Conservation (phyloP, 2,888 invertebrate genomes). For the Spisula solida region DNA sequence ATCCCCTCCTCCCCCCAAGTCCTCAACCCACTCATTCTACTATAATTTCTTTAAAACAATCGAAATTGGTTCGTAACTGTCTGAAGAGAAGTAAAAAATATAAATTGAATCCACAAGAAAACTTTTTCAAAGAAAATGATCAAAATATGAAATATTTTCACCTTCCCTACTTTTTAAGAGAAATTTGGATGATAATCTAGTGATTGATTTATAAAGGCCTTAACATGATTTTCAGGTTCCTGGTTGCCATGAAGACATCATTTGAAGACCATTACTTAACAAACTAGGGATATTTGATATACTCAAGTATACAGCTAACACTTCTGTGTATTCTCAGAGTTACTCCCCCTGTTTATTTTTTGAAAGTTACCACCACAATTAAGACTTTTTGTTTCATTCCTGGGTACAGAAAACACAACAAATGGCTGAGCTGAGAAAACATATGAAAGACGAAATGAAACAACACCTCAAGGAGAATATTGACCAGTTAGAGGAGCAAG, state of each 20-base stretch:
- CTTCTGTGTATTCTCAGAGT: background rate
- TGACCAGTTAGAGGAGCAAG: constrained; percentile 27
- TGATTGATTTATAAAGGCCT: too few relatives aligned
- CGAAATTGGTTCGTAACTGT: too few relatives aligned
- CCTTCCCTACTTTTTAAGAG: too few relatives aligned
- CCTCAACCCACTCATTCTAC: too few relatives aligned
- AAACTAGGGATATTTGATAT: too few relatives aligned
- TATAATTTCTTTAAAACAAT: too few relatives aligned
- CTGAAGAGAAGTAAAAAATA: too few relatives aligned
- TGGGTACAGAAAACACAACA: constrained; percentile 20
- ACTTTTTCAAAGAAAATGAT: too few relatives aligned
- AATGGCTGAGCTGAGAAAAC: constrained; percentile 38
- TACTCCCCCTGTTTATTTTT: background rate
- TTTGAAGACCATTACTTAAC: too few relatives aligned
- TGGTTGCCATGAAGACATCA: background rate
- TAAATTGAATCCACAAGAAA: too few relatives aligned
- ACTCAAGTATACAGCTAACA: background rate
- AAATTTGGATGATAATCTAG: background rate
- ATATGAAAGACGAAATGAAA: constrained; percentile 33
- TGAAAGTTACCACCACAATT: background rate
- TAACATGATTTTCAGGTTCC: background rate
- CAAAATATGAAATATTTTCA: too few relatives aligned
- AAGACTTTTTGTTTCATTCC: constrained; percentile 22
- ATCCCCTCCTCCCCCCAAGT: too few relatives aligned
- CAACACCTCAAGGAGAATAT: constrained; percentile 29